Evolutionary conservation across 2,888 invertebrate species (phyloP), one percentile per base, ranked within the genome.

Genomic region (Dryadula phaetusa): DNA sequence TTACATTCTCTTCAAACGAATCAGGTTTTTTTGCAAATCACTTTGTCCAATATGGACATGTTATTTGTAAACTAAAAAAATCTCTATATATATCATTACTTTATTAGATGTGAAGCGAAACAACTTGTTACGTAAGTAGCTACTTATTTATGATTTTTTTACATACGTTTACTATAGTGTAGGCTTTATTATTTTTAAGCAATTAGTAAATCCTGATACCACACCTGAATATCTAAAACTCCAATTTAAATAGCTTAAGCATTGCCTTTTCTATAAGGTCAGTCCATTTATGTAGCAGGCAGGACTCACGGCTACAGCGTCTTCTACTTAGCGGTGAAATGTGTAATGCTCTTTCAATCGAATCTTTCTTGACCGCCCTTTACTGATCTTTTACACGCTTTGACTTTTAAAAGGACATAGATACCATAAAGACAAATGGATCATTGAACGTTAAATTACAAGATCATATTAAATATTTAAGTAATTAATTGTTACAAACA

Each of bases 311-410:
- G 77, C 73, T 72, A 90, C 89, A 92, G 79, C 81, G 82, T 74
- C 90, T 87, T 89, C 88, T 92, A 92, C 91, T 92, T 91, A 92
- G 86, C 83, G 81, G 82, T 88, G 85, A 88, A 82, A 84, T 86
- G 84, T 89, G 86, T 86, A 79, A 83, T 86, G 82, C 78, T 16
- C 82, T 70, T 83, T 77, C 74, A 75, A 77, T 79, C 73, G 75
- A 75, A 78, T 76, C 76, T 81, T 79, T 76, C 76, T 75, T 69
- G 70, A 70, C 75, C 78, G 79, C 77, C 80, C 67, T 76, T 77
- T 81, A 73, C 73, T 74, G 75, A 70, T 74, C 72, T 72, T 70
- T 75, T 76, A 74, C 79, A 77, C 69, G 76, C 74, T 70, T 79
- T 68, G 64, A 75, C 73, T 75, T 74, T 75, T 74, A 74, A 65